Evolutionary conservation across 2,797 vertebrate genomes (phyloP).

Genomic region (Ammospiza maritima): DNA sequence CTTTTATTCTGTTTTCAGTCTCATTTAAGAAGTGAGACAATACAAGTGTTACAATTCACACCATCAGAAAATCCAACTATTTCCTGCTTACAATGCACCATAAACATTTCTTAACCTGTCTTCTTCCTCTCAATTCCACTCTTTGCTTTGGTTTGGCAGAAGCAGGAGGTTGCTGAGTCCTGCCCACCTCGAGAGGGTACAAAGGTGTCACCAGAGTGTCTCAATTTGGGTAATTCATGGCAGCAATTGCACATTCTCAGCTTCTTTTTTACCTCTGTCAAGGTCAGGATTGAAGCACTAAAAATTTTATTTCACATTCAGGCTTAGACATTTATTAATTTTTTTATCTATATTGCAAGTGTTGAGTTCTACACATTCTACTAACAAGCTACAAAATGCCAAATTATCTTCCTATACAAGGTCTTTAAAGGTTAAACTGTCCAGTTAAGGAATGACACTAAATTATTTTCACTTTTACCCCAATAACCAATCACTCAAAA

Average conservation of each 20-base stretch:
- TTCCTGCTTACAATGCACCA: neutral
- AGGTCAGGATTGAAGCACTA: neutral
- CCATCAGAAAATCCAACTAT: neutral
- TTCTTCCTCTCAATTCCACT: neutral
- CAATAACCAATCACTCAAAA: neutral
- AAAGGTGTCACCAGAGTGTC: neutral
- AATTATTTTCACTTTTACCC: no score
- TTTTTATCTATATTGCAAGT: neutral
- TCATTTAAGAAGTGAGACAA: neutral
- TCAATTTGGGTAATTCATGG: rapidly evolving
- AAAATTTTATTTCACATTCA: neutral
- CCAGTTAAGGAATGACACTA: neutral
- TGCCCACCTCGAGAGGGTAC: neutral
- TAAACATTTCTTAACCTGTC: neutral
- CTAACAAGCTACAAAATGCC: neutral
- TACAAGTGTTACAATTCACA: neutral
- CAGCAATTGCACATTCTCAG: neutral
- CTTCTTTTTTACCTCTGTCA: neutral
- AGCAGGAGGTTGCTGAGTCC: neutral
- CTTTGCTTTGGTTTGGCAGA: neutral
- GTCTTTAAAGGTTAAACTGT: neutral
- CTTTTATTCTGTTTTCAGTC: neutral
- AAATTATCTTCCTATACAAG: neutral
- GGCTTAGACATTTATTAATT: neutral
- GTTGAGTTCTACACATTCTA: neutral